Percentiles rank a stretch among this genome's conserved stretches.
Conservation (phyloP, 1,140 invertebrate genomes). For the Sipha flava region DNA sequence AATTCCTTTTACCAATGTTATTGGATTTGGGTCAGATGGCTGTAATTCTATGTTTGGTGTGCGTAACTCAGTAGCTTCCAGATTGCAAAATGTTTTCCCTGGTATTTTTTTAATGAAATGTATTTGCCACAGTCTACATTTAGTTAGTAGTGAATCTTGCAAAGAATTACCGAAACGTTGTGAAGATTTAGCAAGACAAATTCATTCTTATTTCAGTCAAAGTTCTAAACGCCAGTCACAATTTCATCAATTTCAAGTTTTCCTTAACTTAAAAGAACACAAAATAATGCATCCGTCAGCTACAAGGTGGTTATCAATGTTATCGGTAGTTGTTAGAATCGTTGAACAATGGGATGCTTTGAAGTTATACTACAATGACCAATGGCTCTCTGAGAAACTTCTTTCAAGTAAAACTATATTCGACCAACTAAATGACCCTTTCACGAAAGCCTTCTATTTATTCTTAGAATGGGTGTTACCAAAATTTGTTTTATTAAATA, state of each 20-base stretch:
- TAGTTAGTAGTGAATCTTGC: slow-evolving; percentile 42
- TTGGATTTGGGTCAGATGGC: slow-evolving; percentile 44
- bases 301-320: not conserved
- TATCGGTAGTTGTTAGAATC: not conserved
- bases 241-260: not conserved
- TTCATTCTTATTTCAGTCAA: not conserved
- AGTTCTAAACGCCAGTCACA: not conserved
- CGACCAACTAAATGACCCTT: not conserved
- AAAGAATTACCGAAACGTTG: slow-evolving; percentile 40
- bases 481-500: not conserved
- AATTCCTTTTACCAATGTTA: slow-evolving; percentile 41
- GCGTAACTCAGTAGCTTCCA: slow-evolving; percentile 41
- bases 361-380: not conserved
- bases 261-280: not conserved
- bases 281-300: not conserved
- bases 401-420: not conserved
- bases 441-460: not conserved
- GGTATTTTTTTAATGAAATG: slow-evolving; percentile 43
- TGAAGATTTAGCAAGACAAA: slow-evolving; percentile 35
- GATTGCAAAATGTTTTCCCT: slow-evolving; percentile 38
- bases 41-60: slow-evolving; percentile 43
- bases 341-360: not conserved
- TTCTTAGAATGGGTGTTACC: not conserved
- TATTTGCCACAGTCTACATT: slow-evolving; percentile 43
- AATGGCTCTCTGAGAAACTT: not conserved